Conservation (phyloP, 2,113 vertebrate species). For the Siphamia tubifer region DNA sequence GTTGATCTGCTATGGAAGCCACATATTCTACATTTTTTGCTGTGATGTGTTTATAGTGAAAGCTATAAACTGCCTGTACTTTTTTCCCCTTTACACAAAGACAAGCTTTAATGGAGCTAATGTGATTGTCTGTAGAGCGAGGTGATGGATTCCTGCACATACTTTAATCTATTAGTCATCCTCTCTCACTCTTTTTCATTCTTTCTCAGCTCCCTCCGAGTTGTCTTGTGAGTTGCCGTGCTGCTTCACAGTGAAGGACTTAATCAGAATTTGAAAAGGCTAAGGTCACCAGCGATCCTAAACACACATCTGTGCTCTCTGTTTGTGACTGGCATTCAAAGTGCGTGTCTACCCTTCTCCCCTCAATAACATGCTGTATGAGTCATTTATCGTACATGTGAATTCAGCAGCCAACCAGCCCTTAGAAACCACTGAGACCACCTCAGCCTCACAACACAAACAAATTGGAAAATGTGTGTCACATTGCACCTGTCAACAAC, state of each 20-base stretch:
- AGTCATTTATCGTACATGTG: background rate
- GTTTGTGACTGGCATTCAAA: conserved; percentile 19
- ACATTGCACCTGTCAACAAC: conserved; percentile 35
- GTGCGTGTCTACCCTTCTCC: background rate
- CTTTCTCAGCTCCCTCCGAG: conserved; percentile 15
- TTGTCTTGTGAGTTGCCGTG: conserved; percentile 38
- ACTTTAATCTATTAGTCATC: conserved; percentile 64
- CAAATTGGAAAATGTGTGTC: background rate
- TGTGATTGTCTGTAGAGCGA: conserved; percentile 54
- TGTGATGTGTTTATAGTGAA: conserved; percentile 62
- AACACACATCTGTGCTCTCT: conserved; percentile 24
- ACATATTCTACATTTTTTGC: conserved; percentile 66
- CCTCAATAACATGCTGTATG: background rate
- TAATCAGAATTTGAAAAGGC: conserved; percentile 48
- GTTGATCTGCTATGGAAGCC: conserved; percentile 38
- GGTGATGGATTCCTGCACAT: conserved; percentile 57
- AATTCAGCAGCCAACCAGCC: background rate
- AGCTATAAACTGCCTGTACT: conserved; percentile 42
- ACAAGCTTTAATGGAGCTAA: conserved; percentile 57
- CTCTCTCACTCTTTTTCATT: conserved; percentile 23
- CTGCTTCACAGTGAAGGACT: conserved; percentile 7
- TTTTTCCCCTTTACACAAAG: conserved; percentile 37
- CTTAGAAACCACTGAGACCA: conserved; percentile 17
- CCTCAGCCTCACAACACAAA: background rate
- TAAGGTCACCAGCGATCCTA: background rate